Percentiles rank a stretch among this genome's conserved stretches.
These are phyloP conservation scores for Hippocampus mohnikei DNA, from an alignment of 2,113 vertebrate species.

Conservation along the genomic window DNA sequence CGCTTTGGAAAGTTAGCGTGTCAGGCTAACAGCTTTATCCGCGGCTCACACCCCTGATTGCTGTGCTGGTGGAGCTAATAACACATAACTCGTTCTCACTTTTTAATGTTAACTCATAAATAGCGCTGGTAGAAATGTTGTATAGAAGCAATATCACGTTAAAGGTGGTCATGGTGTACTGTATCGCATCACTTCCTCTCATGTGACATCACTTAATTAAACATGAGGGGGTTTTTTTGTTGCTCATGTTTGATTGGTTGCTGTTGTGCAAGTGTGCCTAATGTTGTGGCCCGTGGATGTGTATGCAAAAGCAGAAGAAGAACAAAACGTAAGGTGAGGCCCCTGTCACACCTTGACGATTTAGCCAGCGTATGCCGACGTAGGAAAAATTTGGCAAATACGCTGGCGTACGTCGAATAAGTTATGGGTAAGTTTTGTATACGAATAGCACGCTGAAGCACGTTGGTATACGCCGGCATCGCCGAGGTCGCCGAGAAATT, in stretches of 20 bases:
- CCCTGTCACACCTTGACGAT: no score
- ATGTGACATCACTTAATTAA: not conserved
- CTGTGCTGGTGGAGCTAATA: not conserved
- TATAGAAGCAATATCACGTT: not conserved
- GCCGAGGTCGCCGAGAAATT: no score
- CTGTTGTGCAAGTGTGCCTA: not conserved
- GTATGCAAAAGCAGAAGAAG: conserved; percentile 56
- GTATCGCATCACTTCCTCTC: not conserved
- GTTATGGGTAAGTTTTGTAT: no score
- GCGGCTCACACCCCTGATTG: not conserved
- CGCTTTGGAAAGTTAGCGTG: not conserved
- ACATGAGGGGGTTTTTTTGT: conserved; percentile 5
- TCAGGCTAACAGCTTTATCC: not conserved
- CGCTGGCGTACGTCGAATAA: no score
- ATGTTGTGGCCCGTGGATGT: conserved; percentile 11
- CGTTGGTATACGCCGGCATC: no score
- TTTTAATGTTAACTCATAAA: not conserved
- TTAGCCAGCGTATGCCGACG: no score
- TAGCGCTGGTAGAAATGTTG: not conserved
- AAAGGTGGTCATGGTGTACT: not conserved
- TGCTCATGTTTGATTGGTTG: not conserved
- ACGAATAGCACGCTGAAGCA: no score
- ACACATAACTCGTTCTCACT: not conserved
- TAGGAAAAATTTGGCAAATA: no score
- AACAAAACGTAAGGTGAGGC: conserved; percentile 68